A percentile compares a stretch with the other conserved stretches of the same genome.
Conservation (phyloP, 2,113 vertebrate species). For the Vimba vimba region DNA sequence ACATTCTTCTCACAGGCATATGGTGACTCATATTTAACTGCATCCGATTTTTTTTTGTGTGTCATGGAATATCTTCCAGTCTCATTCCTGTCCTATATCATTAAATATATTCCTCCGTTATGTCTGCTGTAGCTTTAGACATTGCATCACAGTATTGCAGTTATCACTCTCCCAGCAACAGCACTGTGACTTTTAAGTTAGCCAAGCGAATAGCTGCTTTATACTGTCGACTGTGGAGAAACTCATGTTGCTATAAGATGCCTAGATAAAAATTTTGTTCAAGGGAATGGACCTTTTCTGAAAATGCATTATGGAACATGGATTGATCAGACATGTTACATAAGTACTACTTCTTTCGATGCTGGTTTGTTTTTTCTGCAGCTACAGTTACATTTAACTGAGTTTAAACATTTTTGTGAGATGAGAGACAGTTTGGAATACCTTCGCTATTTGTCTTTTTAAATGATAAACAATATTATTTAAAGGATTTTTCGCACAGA, state of each 20-base stretch:
- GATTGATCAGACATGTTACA: background rate
- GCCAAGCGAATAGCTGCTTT: background rate
- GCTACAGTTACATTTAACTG: background rate
- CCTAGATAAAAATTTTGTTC: background rate
- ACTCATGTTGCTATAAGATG: background rate
- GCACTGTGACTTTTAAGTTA: background rate
- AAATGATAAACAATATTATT: background rate
- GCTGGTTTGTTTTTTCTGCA: too few species aligned
- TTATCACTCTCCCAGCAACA: background rate
- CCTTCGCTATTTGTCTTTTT: background rate
- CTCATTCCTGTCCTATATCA: background rate
- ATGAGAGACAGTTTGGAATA: background rate
- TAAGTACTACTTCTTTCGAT: background rate
- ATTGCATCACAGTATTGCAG: background rate
- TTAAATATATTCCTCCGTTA: background rate
- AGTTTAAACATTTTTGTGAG: background rate
- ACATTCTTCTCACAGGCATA: background rate
- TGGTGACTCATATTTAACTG: background rate
- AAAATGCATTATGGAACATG: constrained; percentile 8
- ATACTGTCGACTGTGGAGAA: background rate
- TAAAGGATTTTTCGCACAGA: background rate
- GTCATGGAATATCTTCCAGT: background rate
- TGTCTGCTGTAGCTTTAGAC: background rate
- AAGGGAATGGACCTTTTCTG: background rate
- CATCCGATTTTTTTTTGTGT: background rate